Evolutionary conservation across 1,140 invertebrate species (phyloP), one percentile per base, ranked within the genome.

Genomic region (Lepidurus apus): DNA sequence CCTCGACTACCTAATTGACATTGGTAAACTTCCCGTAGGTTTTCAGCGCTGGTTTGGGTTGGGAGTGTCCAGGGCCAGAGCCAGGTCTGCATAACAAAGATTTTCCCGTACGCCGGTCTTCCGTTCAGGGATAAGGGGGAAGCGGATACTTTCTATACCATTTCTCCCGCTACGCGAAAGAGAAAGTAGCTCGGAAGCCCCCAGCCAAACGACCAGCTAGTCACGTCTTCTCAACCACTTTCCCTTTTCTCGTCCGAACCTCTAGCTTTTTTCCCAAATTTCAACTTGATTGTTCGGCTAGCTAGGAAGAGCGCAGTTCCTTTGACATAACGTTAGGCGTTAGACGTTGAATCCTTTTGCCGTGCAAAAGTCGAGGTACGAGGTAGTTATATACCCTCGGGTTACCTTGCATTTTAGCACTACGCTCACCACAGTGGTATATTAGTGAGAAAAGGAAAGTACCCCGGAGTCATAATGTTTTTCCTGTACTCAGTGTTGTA

Each of bases 151-250:
- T 65, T 65, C 53, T 65, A 65, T 17, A 65, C 21, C 17, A 21
- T 13, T 65, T 65, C 21, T 21, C 7, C 53, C 6, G 17, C 45
- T 47, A 65, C 53, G 53, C 21, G 53, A 65, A 65, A 65, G 53
- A 65, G 53, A 65, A 65, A 65, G 53, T 65, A 65, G 53, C 53
- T 65, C 13, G 53, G 53, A 65, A 65, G 53, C 53, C 53, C 53
- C 21, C 53, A 65, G 53, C 53, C 53, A 65, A 65, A 65, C 0
- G 8, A 21, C 53, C 53, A 65, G 53, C 13, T 21, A 65, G 53
- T 65, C 53, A 65, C 53, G 53, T 65, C 53, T 65, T 65, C 53
- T 13, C 7, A 2, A 21, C 17, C 53, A 65, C 53, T 65, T 65
- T 65, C 53, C 53, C 53, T 65, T 65, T 65, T 65, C 53, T 21